Evolutionary conservation across 2,888 invertebrate species (phyloP), one percentile per base, ranked within the genome.

Genomic region (Phortica magna): DNA sequence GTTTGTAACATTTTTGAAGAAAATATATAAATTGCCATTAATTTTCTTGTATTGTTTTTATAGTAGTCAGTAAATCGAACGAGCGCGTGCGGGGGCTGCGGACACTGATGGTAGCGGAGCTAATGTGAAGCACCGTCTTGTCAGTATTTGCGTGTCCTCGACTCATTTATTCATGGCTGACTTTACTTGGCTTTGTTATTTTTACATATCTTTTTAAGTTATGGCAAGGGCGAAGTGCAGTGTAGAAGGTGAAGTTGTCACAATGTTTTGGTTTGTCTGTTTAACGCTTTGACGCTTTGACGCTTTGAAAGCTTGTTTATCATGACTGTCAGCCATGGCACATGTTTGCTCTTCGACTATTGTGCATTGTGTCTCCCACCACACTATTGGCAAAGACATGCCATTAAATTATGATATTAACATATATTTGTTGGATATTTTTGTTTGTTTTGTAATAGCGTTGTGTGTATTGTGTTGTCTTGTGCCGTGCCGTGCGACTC

Each of bases 31-130:
- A 86, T 86, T 86, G 85, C 87, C 81, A 87, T 87, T 86, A 86
- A 86, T 86, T 86, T 84, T 83, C 85, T 82, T 80, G 85, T 85
- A 86, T 86, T 84, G 85, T 86, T 86, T 86, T 86, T 86, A 86
- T 87, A 85, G 85, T 85, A 86, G 87, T 84, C 84, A 86, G 83
- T 83, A 81, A 42, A 10, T 31, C 22, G 31, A 53, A 39, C 48
- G 84, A 83, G 84, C 83, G 83, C 83, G 70, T 68, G 77, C 61
- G 76, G 79, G 76, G 70, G 22, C 65, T 10, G 59, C n/a, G 42
- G 70, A 70, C 64, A 53, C n/a, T 19, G 39, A 53, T 41, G 7
- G 53, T 17, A 64, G 43, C 64, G 43, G 64, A 55, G 42, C 14
- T 65, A 10, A 39, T 55, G 12, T 55, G 55, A 55, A 19, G 61